Percentiles rank a stretch among this genome's conserved stretches.
phyloP scores from a whole-genome alignment of 1,140 invertebrate species.

The Drosophila fuyamai region DNA sequence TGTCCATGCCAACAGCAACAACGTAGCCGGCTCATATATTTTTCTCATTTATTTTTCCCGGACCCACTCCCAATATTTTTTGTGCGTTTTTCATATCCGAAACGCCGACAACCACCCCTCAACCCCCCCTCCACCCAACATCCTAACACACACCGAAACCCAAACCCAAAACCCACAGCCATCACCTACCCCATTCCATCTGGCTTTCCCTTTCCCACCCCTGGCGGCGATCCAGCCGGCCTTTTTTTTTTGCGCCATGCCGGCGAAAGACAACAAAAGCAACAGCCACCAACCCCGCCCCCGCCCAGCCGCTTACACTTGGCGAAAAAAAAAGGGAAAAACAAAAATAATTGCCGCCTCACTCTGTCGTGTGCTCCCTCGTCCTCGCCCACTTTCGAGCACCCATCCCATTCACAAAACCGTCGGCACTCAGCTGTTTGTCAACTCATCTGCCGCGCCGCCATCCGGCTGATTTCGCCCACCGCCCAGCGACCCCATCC shows the following conservation, averaged over 20 bases:
- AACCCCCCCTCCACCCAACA: constrained; percentile 12
- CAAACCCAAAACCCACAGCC: not conserved
- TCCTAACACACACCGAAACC: not conserved
- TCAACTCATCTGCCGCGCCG: constrained; percentile 81
- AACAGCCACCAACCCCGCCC: constrained; percentile 2
- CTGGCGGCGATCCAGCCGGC: constrained; percentile 64
- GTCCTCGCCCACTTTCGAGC: constrained; percentile 11
- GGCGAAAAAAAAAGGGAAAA: constrained; percentile 54
- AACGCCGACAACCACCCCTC: constrained; percentile 71
- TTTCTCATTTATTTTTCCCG: constrained; percentile 81
- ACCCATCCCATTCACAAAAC: constrained; percentile 78
- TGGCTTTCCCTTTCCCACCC: constrained; percentile 29
- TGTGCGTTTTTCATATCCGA: constrained; percentile 83
- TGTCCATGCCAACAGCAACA: constrained; percentile 75
- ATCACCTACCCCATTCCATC: constrained; percentile 4
- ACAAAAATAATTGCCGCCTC: constrained; percentile 76
- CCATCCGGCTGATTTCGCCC: constrained; percentile 64
- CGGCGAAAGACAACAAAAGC: constrained; percentile 75
- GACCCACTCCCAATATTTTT: constrained; percentile 67
- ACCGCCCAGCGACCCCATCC: constrained; percentile 17
- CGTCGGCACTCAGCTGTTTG: constrained; percentile 80
- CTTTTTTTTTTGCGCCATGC: constrained; percentile 73
- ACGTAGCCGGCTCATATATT: constrained; percentile 81
- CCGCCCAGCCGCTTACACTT: constrained; percentile 4
- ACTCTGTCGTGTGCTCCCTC: constrained; percentile 12